Base-by-base conservation (phyloP, 92 coral and sea anemone species). In the Heteractis magnifica region DNA sequence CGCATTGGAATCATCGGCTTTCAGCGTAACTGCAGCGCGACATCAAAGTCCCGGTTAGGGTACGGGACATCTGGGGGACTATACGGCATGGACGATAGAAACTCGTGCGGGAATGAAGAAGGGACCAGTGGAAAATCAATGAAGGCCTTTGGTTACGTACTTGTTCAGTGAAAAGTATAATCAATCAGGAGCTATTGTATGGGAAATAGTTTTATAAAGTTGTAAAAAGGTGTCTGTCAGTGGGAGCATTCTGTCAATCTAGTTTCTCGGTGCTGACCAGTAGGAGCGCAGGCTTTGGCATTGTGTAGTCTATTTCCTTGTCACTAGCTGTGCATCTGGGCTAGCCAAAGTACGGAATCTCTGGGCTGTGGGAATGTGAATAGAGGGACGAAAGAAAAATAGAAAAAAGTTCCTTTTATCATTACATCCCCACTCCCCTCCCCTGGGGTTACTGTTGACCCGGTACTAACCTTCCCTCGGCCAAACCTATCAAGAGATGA, bases 61-160 rank as follows among this genome's bases (percentile, higher is more conserved):
- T 88, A 84, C 79, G 91, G 91, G 10, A 84, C 91, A 16, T 58
- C 88, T 7, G 91, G 91, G 8, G 58, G 65, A 23, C 21, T 71
- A 59, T 79, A 79, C 76, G 88, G 91, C 3, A 84, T 88, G 88
- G 85, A 84, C 55, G 56, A 65, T 4, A 44, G 8, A 0, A 88
- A 88, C 56, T 50, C 85, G 11, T 88, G 91, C 76, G 91, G 91
- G 12, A 88, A 88, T 79, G 91, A 88, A 64, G 85, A 88, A 48
- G 68, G 78, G 8, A 62, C 59, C 18, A 49, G 11, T 19, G 81
- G 75, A 6, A 65, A 20, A 49, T 78, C 85, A 18, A 52, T 84
- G 6, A 80, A 79, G 41, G 76, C 88, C 5, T 88, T 88, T 70
- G 88, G 91, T 8, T 75, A 78, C 51, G 80, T 88, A 49, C 56